Evolutionary conservation across 2,113 vertebrate species (phyloP).

Genomic region (Amia ocellicauda): DNA sequence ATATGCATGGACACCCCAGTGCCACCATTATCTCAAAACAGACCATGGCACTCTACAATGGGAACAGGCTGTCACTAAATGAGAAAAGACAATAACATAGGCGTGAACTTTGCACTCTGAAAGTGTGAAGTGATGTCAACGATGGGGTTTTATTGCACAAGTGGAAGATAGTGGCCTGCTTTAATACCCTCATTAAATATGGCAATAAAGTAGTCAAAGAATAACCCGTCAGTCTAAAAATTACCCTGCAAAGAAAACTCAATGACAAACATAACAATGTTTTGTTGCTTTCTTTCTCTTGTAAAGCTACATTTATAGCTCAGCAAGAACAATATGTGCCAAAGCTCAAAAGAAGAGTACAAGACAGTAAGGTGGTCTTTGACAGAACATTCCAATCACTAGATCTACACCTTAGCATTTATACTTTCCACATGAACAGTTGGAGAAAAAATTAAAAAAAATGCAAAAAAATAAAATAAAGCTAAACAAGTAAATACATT

Average conservation of each 20-base stretch:
- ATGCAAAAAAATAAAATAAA: too few relatives aligned
- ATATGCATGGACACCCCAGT: too few relatives aligned
- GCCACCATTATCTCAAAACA: too few relatives aligned
- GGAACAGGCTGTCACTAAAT: too few relatives aligned
- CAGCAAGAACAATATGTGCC: neutral
- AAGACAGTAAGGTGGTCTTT: too few relatives aligned
- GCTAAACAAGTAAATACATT: too few relatives aligned
- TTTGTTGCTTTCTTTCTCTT: constrained; percentile 49
- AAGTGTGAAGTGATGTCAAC: constrained; percentile 69
- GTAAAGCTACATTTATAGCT: constrained; percentile 64
- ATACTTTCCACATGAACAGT: too few relatives aligned
- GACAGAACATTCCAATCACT: neutral
- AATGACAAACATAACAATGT: constrained; percentile 19
- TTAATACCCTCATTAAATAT: constrained; percentile 54
- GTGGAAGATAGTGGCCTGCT: constrained; percentile 49
- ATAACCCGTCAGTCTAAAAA: constrained; percentile 53
- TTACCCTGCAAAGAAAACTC: neutral
- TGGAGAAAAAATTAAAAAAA: too few relatives aligned
- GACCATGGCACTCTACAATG: too few relatives aligned
- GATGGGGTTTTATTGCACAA: constrained; percentile 45
- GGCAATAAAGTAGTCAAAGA: constrained; percentile 66
- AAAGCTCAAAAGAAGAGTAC: too few relatives aligned
- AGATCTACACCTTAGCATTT: too few relatives aligned
- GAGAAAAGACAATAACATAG: constrained; percentile 34
- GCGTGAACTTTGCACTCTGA: constrained; percentile 59